phyloP scores from a whole-genome alignment of 2,797 vertebrate species.

The Galaxias olidus region DNA sequence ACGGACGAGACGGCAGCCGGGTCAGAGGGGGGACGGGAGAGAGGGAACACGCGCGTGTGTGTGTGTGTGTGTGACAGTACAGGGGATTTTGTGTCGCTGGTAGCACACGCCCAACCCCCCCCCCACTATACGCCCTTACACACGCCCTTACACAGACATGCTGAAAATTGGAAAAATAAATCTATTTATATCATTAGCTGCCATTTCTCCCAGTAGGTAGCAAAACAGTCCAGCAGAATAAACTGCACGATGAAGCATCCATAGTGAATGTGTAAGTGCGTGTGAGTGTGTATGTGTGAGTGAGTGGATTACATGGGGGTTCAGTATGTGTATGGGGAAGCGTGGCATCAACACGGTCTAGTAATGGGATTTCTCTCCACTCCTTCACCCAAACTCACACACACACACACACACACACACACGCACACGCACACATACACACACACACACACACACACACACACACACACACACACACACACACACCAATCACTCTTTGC shows the following conservation, averaged over 20 bases:
- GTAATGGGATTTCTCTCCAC: constrained; percentile 77
- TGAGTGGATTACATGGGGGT: constrained; percentile 76
- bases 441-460: constrained; percentile 5
- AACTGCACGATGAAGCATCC: constrained; percentile 61
- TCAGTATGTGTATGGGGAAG: constrained; percentile 69
- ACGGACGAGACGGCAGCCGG: constrained; percentile 85
- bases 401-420: constrained; percentile 15
- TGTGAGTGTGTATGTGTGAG: constrained; percentile 52
- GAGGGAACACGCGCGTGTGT: constrained; percentile 10
- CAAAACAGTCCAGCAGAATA: constrained; percentile 59
- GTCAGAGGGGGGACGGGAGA: constrained; percentile 74
- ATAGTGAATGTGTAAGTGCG: constrained; percentile 23
- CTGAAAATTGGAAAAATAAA: constrained; percentile 51
- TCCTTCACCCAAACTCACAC: constrained; percentile 42
- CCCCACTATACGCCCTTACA: constrained; percentile 45
- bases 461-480: constrained; percentile 36
- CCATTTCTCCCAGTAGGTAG: constrained; percentile 76
- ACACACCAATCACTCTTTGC: constrained; percentile 37
- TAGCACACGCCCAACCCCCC: constrained; percentile 15
- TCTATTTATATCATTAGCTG: constrained; percentile 76
- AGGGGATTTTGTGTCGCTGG: background rate
- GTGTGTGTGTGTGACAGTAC: constrained; percentile 4
- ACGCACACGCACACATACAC: constrained; percentile 8
- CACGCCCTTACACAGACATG: constrained; percentile 27
- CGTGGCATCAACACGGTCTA: constrained; percentile 68